Base-by-base conservation (phyloP, 2,888 invertebrate species). In the Ectropis crepuscularia region DNA sequence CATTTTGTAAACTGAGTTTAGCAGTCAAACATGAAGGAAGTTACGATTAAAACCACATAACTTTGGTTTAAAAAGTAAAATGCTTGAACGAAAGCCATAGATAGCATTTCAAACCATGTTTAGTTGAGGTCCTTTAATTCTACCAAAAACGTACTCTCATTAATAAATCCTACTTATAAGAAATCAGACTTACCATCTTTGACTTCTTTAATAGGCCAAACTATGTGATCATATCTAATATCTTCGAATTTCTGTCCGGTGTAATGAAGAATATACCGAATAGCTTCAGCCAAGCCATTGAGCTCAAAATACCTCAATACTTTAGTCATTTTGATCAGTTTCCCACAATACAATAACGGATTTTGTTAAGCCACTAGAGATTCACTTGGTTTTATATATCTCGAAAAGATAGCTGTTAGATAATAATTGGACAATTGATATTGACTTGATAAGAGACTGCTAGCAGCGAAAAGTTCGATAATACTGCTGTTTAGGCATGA, bases 241-340 rank as follows among this genome's bases (percentile, higher is more conserved):
- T 90, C 89, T 67, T 88, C 83, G 57, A 89, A 88, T 69, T 88
- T 85, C 42, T 88, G 83, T 11, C 85, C 87, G 2, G 83, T 88
- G 60, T 88, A 89, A 69, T 88, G 80, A 37, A 91, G 70, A 57
- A 91, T 82, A 53, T 88, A 90, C 57, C 88, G 80, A 41, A 90
- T 82, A 1, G 84, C 68, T 69, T 90, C 89, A 2, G 71, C 88
- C 1, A 87, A 57, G 45, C 85, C 88, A 61, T 86, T 85, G 0
- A 85, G 6, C 58, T 87, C 72, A 48, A 86, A 87, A 72, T 87
- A 86, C 55, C 81, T 78, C 6, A 87, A 63, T 72, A 81, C 80
- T 65, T 78, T 82, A 2, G 82, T 67, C 85, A 85, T 86, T 55
- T 53, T 58, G 41, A 42, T 38, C 8, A 11, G 48, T 37, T 36